These are phyloP conservation scores for Oreochromis tanganicae DNA, from an alignment of 2,113 vertebrate genomes.

Conservation along the genomic window DNA sequence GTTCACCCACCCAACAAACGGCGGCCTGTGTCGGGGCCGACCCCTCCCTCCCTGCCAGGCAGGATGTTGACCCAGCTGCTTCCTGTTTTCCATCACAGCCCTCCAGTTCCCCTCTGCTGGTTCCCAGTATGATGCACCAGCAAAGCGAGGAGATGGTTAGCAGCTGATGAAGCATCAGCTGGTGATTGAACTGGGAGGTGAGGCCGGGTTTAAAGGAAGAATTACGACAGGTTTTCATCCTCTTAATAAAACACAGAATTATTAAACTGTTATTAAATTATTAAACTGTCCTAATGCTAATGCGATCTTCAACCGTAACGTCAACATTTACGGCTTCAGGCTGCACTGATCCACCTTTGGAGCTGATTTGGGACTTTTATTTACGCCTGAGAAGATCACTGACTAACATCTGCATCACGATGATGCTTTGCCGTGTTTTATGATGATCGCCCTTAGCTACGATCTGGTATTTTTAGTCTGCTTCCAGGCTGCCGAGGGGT, in stretches of 20 bases:
- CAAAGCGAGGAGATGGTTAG: not conserved
- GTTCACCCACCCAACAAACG: constrained; percentile 34
- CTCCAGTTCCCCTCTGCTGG: not conserved
- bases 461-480: not conserved
- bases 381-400: not conserved
- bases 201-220: not conserved
- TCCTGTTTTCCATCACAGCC: constrained; percentile 61
- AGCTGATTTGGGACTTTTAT: not conserved
- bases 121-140: constrained; percentile 1
- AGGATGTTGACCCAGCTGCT: constrained; percentile 77
- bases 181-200: not conserved
- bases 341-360: not conserved
- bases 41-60: constrained; percentile 20
- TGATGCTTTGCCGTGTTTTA: not conserved
- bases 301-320: not conserved
- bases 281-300: too few species aligned
- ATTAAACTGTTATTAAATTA: not conserved
- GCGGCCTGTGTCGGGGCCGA: not conserved
- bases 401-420: not conserved
- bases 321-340: not conserved
- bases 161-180: not conserved
- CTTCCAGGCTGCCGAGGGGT: not conserved
- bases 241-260: not conserved
- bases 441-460: not conserved
- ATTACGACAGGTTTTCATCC: not conserved